Conservation (phyloP, 1,140 invertebrate species). For the Nymphalis io region DNA sequence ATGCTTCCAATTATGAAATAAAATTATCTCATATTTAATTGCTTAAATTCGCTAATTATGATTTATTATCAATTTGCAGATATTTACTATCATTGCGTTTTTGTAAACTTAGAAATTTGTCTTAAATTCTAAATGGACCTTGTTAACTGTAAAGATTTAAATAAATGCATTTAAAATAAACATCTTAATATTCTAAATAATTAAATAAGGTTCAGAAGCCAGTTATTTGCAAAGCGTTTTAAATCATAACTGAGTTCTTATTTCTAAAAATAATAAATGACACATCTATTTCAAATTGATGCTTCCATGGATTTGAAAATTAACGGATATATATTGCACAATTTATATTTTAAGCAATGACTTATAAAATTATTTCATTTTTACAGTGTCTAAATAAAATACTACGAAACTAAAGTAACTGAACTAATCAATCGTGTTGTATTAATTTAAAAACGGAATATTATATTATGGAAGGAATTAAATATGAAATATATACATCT, state of each 20-base stretch:
- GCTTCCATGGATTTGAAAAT: conserved; percentile 15
- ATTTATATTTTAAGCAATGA: conserved; percentile 10
- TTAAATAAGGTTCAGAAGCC: not conserved
- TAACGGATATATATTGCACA: conserved; percentile 13
- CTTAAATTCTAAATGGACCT: not conserved
- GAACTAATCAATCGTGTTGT: no score
- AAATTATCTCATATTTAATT: not conserved
- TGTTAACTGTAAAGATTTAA: not conserved
- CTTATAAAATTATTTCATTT: conserved; percentile 7
- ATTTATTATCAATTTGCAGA: not conserved
- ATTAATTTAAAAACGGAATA: not conserved
- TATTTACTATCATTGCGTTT: no score
- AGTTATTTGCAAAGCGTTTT: not conserved
- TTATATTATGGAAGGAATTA: conserved; percentile 1
- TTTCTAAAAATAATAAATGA: not conserved
- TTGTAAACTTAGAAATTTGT: no score
- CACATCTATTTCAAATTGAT: not conserved
- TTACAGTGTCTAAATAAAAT: conserved; percentile 1
- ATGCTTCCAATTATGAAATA: conserved; percentile 1
- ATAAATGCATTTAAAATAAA: not conserved
- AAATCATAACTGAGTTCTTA: not conserved
- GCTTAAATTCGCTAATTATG: not conserved
- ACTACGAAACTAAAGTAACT: not conserved
- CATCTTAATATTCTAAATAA: not conserved
- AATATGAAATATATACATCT: conserved; percentile 4